Base-by-base conservation (phyloP, 2,797 vertebrate genomes). In the Sternotherus odoratus region DNA sequence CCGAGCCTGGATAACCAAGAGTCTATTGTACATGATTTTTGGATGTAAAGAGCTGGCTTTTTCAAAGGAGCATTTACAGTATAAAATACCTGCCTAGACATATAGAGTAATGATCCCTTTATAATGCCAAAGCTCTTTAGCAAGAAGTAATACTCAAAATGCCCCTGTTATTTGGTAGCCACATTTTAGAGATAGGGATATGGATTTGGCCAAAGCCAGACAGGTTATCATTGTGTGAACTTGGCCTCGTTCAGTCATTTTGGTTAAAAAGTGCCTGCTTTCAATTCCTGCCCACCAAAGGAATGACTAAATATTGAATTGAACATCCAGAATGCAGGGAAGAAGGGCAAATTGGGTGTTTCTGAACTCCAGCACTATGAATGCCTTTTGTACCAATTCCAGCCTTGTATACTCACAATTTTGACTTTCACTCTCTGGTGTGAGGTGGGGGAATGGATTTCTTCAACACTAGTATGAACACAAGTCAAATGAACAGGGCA, bases 171-270 rank as follows among this genome's bases (percentile, higher is more conserved):
- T 84, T 80, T 85, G 89, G 92, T 86, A 96, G 82, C 54, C 79
- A 89, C 86, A 88, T 94, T 92, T 94, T 95, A 91, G 92, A 95
- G 91, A 33, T 53, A 88, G 89, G 95, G 83, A 92, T 95, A 95
- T 84, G 79, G 39, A 95, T 94, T 77, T 95, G 90, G 86, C 85
- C 93, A 96, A 96, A 91, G 92, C 95, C 92, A 93, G 87, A 90
- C 93, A 96, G 93, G 72, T 77, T 95, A 92, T 92, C 78, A 93
- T 50, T 88, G 80, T 87, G 93, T 51, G 79, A 92, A 94, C n/a
- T 19, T 19, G 21, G 56, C 26, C 56, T 30, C 26, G 56, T 5
- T 57, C 30, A 63, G 8, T 63, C 60, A 63, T 17, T 63, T 63
- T 10, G 33, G 60, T 33, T 63, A 33, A 33, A 33, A n/a, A 33